phyloP scores from a whole-genome alignment of 2,797 vertebrate species.

The Hephaestus fuliginosus region DNA sequence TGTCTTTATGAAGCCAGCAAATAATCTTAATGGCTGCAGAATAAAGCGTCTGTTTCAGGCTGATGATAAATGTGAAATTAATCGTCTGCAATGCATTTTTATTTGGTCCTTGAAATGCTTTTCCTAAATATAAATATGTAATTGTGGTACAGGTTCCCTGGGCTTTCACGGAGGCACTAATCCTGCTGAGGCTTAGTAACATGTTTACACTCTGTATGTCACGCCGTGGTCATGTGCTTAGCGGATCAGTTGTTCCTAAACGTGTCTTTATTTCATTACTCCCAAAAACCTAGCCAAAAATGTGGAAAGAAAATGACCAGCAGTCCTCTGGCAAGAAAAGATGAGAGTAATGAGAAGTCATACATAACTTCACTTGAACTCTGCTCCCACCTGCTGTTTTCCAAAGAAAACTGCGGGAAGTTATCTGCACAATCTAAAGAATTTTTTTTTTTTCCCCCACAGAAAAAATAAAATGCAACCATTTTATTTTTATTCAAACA shows the following conservation, averaged over 20 bases:
- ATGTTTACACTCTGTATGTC: slow-evolving; percentile 6
- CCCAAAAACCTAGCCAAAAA: neutral
- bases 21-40: slow-evolving; percentile 53
- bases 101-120: slow-evolving; percentile 56
- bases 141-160: slow-evolving; percentile 4
- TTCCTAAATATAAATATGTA: neutral
- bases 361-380: slow-evolving; percentile 50
- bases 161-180: slow-evolving; percentile 24
- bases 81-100: slow-evolving; percentile 59
- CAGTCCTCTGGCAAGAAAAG: slow-evolving; percentile 4
- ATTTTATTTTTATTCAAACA: slow-evolving; percentile 22
- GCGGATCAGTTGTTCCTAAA: neutral
- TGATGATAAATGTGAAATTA: slow-evolving; percentile 62
- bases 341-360: neutral
- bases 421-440: neutral
- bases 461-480: neutral
- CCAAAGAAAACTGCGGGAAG: slow-evolving; percentile 40
- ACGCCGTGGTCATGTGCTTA: neutral
- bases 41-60: slow-evolving; percentile 53
- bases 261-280: neutral
- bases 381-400: slow-evolving; percentile 79
- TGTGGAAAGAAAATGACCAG: neutral
- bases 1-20: slow-evolving; percentile 59
- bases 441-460: neutral
- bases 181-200: slow-evolving; percentile 11